These are phyloP conservation scores for Tyrannus savana DNA, from an alignment of 2,113 vertebrate species.

Conservation along the genomic window DNA sequence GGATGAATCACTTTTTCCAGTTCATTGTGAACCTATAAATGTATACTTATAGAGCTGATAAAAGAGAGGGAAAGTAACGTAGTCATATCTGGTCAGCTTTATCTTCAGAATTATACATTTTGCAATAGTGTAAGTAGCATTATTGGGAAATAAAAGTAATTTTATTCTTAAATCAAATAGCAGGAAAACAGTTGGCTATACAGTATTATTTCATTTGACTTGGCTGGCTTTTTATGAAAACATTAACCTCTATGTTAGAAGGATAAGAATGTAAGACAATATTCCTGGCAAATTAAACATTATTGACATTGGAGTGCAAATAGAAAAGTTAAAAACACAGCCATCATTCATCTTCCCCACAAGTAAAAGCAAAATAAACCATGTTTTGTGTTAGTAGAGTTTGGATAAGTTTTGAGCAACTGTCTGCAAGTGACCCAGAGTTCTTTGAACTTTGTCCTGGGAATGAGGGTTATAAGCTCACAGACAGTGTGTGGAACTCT, in stretches of 20 bases:
- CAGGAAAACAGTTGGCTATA: neutral
- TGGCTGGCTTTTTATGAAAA: neutral
- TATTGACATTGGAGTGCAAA: constrained; percentile 39
- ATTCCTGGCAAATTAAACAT: constrained; percentile 13
- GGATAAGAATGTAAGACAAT: constrained; percentile 38
- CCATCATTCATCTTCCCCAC: neutral
- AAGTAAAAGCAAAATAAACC: constrained; percentile 28
- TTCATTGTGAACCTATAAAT: neutral
- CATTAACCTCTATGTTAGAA: neutral
- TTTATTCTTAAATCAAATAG: constrained; percentile 51
- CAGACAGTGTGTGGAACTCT: neutral
- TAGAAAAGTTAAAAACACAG: constrained; percentile 38
- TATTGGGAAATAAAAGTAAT: constrained; percentile 10
- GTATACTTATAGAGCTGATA: neutral
- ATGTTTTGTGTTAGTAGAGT: neutral
- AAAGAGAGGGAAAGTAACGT: neutral
- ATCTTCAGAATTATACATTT: constrained; percentile 10
- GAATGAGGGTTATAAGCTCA: neutral
- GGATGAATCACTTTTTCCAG: constrained; percentile 4
- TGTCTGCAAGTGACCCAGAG: neutral
- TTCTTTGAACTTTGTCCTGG: constrained; percentile 2
- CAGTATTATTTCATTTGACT: constrained; percentile 6
- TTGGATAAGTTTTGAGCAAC: neutral
- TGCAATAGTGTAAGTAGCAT: neutral
- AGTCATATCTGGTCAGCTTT: constrained; percentile 13